phyloP scores from a whole-genome alignment of 2,113 vertebrate species.

The Salvelinus alpinus region DNA sequence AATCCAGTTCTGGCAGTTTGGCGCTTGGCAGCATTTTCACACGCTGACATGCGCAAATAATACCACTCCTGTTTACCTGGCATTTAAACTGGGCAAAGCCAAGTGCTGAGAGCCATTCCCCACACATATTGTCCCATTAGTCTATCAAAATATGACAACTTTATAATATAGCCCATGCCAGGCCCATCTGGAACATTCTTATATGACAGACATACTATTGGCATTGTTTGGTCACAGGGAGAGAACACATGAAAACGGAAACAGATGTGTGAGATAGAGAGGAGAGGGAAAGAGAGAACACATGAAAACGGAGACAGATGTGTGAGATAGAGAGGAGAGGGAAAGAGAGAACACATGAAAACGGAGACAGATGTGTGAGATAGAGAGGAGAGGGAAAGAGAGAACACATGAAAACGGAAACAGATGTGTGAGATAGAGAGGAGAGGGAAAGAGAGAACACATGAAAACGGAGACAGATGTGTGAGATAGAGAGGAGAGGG shows the following conservation, averaged over 20 bases:
- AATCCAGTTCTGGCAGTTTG: too few relatives aligned
- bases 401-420: too few relatives aligned
- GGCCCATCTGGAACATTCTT: background rate
- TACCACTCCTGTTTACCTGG: conserved; percentile 14
- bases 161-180: background rate
- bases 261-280: background rate
- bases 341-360: too few relatives aligned
- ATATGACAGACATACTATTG: background rate
- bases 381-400: too few relatives aligned
- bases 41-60: background rate
- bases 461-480: too few relatives aligned
- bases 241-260: background rate
- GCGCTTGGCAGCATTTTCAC: background rate
- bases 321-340: too few relatives aligned
- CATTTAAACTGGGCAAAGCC: conserved; percentile 22
- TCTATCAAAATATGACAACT: conserved; percentile 28
- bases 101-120: conserved; percentile 10
- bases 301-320: too few relatives aligned
- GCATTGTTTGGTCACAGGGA: background rate
- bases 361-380: too few relatives aligned
- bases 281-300: background rate
- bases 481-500: too few relatives aligned
- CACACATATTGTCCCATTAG: background rate
- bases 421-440: too few relatives aligned
- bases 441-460: too few relatives aligned